Conservation (phyloP, 2,113 vertebrate species). For the Plotosus lineatus region DNA sequence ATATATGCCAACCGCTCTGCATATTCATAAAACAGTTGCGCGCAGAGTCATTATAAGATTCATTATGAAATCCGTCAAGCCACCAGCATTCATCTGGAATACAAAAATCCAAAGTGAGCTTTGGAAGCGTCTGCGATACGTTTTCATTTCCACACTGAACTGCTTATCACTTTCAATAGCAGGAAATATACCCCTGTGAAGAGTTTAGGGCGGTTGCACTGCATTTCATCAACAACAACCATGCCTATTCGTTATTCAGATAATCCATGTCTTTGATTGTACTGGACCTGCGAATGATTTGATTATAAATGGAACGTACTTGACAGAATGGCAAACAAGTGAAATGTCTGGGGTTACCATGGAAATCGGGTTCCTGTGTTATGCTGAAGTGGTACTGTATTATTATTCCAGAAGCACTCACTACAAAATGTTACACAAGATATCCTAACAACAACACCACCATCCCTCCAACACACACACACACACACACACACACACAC, state of each 20-base stretch:
- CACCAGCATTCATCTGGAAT: slow-evolving; percentile 7
- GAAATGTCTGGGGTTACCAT: slow-evolving; percentile 46
- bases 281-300: slow-evolving; percentile 37
- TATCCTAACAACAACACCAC: background rate
- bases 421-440: slow-evolving; percentile 50
- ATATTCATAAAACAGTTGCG: slow-evolving; percentile 21
- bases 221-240: background rate
- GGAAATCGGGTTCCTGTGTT: slow-evolving; percentile 51
- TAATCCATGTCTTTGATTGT: slow-evolving; percentile 24
- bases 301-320: slow-evolving; percentile 45
- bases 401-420: slow-evolving; percentile 45
- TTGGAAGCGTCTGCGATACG: background rate
- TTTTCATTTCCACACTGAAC: background rate
- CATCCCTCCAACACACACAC: background rate
- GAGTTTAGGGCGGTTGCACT: background rate
- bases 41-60: slow-evolving; percentile 24
- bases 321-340: slow-evolving; percentile 24
- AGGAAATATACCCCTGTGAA: background rate
- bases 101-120: background rate
- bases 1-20: slow-evolving; percentile 29
- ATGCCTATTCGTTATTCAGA: background rate
- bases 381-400: slow-evolving; percentile 45
- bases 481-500: background rate
- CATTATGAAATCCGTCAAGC: slow-evolving; percentile 29
- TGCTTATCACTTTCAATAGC: background rate